Percentiles rank a stretch among this genome's conserved stretches.
These are phyloP conservation scores for Forbesichthys papilliferus DNA, from an alignment of 2,113 vertebrate genomes.

Conservation along the genomic window DNA sequence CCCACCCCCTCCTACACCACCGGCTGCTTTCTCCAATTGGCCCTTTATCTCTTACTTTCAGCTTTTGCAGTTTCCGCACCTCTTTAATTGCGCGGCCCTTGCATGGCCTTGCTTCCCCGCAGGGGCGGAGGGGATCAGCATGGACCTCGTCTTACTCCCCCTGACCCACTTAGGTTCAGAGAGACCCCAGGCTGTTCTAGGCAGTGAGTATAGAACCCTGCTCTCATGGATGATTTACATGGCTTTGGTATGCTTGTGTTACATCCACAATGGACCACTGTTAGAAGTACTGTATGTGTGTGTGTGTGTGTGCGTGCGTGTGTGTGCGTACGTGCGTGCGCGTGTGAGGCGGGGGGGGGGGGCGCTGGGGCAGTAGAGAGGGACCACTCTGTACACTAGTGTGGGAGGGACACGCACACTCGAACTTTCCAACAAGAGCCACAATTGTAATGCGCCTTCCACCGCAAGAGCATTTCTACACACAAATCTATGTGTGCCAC, in stretches of 20 bases:
- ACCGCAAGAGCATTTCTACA: too few species aligned
- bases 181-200: slow-evolving; percentile 32
- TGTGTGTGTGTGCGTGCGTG: not conserved
- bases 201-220: slow-evolving; percentile 21
- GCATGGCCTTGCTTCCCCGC: slow-evolving; percentile 57
- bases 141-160: slow-evolving; percentile 53
- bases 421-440: too few species aligned
- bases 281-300: too few species aligned
- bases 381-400: too few species aligned
- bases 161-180: slow-evolving; percentile 49
- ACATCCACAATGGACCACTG: slow-evolving; percentile 1
- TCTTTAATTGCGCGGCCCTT: slow-evolving; percentile 50
- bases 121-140: slow-evolving; percentile 34
- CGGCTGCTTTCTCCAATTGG: not conserved
- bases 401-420: too few species aligned
- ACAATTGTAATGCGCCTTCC: slow-evolving; percentile 42
- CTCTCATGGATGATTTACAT: slow-evolving; percentile 28
- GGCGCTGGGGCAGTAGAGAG: too few species aligned
- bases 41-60: slow-evolving; percentile 32
- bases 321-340: not conserved
- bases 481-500: too few species aligned
- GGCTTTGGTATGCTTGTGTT: slow-evolving; percentile 26
- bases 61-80: slow-evolving; percentile 42
- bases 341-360: not conserved
- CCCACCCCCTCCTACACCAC: not conserved